Base-by-base conservation (phyloP, 2,797 vertebrate genomes). In the Semotilus atromaculatus region DNA sequence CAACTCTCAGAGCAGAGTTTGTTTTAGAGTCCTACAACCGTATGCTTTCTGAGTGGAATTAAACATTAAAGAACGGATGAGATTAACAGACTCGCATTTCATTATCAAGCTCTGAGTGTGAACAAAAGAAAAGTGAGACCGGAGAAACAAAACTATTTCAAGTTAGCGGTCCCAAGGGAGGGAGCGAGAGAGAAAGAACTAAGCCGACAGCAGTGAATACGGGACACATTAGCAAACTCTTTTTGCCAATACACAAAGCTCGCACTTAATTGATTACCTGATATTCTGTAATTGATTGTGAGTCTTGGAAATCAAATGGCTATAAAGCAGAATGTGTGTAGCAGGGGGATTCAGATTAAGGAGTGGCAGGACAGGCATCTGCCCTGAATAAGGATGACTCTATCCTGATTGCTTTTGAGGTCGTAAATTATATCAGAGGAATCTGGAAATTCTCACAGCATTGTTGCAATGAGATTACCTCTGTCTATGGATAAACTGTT, bases 221-320 rank as follows among this genome's bases (percentile, higher is more conserved):
- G 75, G 82, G 86, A 74, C 84, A 86, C 79, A 81, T 81, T 79
- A 62, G 80, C 51, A n/a, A 23, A 60, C 60, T 85, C 58, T 81
- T 82, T 75, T 78, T 79, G 72, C 85, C 88, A 85, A 84, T 88
- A 86, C 87, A 81, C 73, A 81, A 85, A 70, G 51, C 84, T 84
- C 68, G 82, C 75, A 85, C 80, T 88, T 88, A 87, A 93, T 66
- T 88, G 88, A 92, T 92, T 88, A 89, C 48, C 80, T 77, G 77
- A 87, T 91, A 86, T 87, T 73, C 82, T 82, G 81, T 85, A 66
- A 90, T 86, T 88, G 86, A 90, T 89, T 89, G 81, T 29, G 85
- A 88, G 60, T 88, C 83, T 88, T 81, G 64, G 73, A 77, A 87
- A 85, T 84, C 26, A 79, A 86, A 81, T 79, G 80, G 38, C 85